Evolutionary conservation across 2,113 vertebrate species (phyloP).

Genomic region (Upupa epops): DNA sequence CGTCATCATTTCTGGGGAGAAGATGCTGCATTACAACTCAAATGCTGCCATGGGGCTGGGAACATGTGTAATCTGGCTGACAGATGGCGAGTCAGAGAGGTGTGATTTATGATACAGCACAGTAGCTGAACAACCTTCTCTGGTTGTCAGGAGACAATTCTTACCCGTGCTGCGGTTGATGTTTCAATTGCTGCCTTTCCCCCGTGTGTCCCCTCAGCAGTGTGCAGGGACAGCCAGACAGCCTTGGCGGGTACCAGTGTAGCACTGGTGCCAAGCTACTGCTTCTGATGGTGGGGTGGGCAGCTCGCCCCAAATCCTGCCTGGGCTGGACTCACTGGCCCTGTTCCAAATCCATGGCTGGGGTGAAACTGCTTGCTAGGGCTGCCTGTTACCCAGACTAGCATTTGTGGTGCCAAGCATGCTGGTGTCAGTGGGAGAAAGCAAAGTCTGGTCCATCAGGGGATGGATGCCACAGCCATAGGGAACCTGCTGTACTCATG

Average conservation of each 20-base stretch:
- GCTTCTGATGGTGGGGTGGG: background rate
- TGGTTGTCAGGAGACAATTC: slow-evolving; percentile 47
- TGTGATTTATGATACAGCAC: slow-evolving; percentile 60
- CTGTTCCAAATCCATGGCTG: fast-evolving
- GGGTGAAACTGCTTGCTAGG: background rate
- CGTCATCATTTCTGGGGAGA: slow-evolving; percentile 10
- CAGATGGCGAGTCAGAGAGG: slow-evolving; percentile 53
- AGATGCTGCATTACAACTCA: slow-evolving; percentile 26
- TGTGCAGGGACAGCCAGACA: background rate
- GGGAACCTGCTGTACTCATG: background rate
- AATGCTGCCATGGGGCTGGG: slow-evolving; percentile 20
- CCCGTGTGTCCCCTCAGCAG: background rate
- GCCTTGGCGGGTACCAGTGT: background rate
- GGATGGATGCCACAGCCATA: background rate
- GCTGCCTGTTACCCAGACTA: background rate
- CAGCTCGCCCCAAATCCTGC: background rate
- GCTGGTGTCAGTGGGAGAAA: background rate
- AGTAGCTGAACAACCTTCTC: slow-evolving; percentile 60
- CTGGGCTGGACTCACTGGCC: fast-evolving
- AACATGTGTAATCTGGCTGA: slow-evolving; percentile 60
- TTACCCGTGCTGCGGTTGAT: background rate
- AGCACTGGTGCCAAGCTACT: fast-evolving
- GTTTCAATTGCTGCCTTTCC: background rate
- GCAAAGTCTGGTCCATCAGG: background rate
- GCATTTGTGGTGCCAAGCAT: background rate